Base-by-base conservation (phyloP, 2,888 invertebrate genomes). In the Heliothis peltigera region DNA sequence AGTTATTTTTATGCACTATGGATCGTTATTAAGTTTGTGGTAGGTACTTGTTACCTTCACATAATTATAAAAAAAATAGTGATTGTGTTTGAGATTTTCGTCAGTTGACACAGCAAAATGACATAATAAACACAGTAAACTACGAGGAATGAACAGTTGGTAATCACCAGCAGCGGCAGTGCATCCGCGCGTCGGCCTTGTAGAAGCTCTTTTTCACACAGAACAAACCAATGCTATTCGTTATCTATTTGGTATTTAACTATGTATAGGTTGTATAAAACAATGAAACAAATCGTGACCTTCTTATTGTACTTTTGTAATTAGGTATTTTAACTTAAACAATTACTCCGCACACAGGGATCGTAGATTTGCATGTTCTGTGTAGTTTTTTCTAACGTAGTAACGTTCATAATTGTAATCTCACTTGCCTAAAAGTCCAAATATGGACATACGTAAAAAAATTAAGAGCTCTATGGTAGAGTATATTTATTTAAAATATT, bases 201-300 rank as follows among this genome's bases (percentile, higher is more conserved):
- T 65, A 62, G 82, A 79, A 81, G 72, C 76, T 79, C 73, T 83
- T 83, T 83, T 85, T 86, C 87, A 83, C 85, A 86, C 84, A 85
- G 78, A 77, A 83, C 77, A 77, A 80, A 79, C 83, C 81, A 83
- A 82, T 82, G 82, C 66, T 82, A 79, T 77, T 75, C 69, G 77
- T 81, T 81, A 82, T 84, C 84, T 85, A 82, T 80, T 77, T 70
- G 77, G 76, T 81, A 82, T 82, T 77, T 80, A 79, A 77, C 76
- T 83, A 75, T 72, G 80, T 81, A 79, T 81, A 81, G 80, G 75
- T 80, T 65, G 85, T 79, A 80, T 85, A 87, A 86, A 88, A 93
- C 92, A 92, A 92, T 92, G 89, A 88, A 91, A 87, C 86, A 85
- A 86, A 87, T 86, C 84, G 79, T 84, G 91, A 86, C 92, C 92